Evolutionary conservation across 2,888 invertebrate genomes (phyloP), one percentile per base, ranked within the genome.

Genomic region (Physocephala rufipes): DNA sequence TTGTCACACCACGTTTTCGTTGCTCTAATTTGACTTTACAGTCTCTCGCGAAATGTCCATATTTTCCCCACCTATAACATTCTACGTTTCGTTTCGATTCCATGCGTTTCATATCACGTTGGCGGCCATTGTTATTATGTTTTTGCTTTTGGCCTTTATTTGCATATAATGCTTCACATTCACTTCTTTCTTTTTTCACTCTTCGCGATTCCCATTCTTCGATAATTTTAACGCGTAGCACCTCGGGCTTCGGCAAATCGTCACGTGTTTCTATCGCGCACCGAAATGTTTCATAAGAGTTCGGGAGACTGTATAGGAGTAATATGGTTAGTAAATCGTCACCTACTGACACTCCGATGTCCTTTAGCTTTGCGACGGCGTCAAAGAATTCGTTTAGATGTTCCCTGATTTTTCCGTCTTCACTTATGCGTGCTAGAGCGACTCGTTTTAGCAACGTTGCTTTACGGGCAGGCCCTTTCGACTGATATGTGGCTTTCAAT

Each of bases 201-300:
- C 74, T 75, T 70, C 76, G 62, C 9, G 72, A 67, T 43, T 73
- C 72, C 24, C 12, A 75, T 36, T 76, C 75, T 70, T 76, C 75
- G 5, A 76, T 28, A 49, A 76, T 71, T 73, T 77, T 76, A 3
- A 75, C 74, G 58, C 75, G 72, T 15, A 76, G 51, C 13, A 75
- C 65, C 58, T 75, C 74, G 0, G 75, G 74, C n/a, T 70, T 75
- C 64, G 74, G 75, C 28, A 77, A 70, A 2, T 74, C 73, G 67
- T 85, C 83, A 1, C 81, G 84, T n/a, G n/a, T 80, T 72, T 85
- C 81, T 2, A 84, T 80, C 0, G 82, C 82, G 28, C 79, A 81
- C 59, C 81, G 67, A 73, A 83, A 83, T 47, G 80, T 82, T 49
- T 84, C 82, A 61, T 75, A 85, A 2, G 49, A 78, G 3, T 72